phyloP scores from a whole-genome alignment of 2,113 vertebrate genomes.

The Amblyornis subalaris region DNA sequence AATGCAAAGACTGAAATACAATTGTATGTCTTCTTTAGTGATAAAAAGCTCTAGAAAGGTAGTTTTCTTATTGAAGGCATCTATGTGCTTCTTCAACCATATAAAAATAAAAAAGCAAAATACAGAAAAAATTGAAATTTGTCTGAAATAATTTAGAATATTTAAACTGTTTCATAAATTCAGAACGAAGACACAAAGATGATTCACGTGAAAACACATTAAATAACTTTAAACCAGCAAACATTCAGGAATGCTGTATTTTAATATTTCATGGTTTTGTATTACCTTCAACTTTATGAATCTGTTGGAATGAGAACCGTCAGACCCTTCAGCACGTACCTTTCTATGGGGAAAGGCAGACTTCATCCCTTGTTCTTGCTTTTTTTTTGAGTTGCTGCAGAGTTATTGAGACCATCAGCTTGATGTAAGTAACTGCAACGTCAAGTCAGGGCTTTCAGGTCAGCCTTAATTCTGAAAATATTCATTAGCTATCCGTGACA shows the following conservation, averaged over 20 bases:
- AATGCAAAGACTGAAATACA: not conserved
- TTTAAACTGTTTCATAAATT: not conserved
- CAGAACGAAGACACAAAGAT: not conserved
- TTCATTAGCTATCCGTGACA: not conserved
- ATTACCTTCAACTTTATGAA: not conserved
- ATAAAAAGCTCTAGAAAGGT: not conserved
- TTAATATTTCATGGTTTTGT: not conserved
- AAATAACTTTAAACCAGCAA: not conserved
- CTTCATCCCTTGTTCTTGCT: not conserved
- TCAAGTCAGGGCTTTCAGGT: not conserved
- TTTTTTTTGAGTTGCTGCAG: not conserved
- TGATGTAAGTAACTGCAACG: not conserved
- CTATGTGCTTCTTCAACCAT: not conserved
- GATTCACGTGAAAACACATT: not conserved
- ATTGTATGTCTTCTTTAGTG: fast-evolving
- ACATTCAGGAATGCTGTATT: not conserved
- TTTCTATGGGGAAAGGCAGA: not conserved
- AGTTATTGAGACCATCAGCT: not conserved
- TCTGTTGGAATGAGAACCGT: not conserved
- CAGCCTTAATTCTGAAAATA: not conserved
- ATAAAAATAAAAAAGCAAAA: not conserved
- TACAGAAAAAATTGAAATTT: not conserved
- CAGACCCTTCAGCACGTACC: fast-evolving
- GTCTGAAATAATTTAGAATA: not conserved
- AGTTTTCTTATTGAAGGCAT: not conserved